A percentile compares a stretch with the other conserved stretches of the same genome.
These are phyloP conservation scores for Drosophila meridionalis DNA, from an alignment of 2,888 invertebrate species.

Conservation along the genomic window DNA sequence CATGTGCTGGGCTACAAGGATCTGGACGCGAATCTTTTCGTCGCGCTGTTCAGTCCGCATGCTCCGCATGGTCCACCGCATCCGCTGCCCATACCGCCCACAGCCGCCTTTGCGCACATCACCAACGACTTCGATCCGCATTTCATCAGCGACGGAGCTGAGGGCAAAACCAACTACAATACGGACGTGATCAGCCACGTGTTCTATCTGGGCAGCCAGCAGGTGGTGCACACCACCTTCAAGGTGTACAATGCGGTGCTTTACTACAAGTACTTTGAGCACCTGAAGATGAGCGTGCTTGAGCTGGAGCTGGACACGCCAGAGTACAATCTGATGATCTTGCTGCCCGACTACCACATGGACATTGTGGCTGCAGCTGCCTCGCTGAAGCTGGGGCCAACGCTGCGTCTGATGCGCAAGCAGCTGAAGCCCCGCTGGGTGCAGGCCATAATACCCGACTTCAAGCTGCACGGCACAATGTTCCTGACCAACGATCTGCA, in stretches of 20 bases:
- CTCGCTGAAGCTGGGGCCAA: conserved; percentile 87
- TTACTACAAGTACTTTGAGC: conserved; percentile 90
- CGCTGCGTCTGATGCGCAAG: conserved; percentile 89
- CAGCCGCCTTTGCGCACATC: conserved; percentile 58
- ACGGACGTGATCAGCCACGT: conserved; percentile 83
- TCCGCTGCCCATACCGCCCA: conserved; percentile 53
- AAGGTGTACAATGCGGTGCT: conserved; percentile 91
- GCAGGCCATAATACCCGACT: conserved; percentile 92
- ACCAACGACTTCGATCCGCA: conserved; percentile 75
- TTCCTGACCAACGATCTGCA: conserved; percentile 92
- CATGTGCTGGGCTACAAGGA: conserved; percentile 78
- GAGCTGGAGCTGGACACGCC: conserved; percentile 92
- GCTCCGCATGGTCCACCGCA: conserved; percentile 52
- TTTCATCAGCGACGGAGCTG: conserved; percentile 52
- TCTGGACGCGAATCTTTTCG: conserved; percentile 77
- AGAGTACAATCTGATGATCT: conserved; percentile 90
- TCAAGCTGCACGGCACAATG: conserved; percentile 91
- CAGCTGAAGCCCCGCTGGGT: conserved; percentile 90
- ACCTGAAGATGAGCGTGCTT: conserved; percentile 89
- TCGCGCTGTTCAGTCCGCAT: conserved; percentile 73
- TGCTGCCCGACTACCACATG: conserved; percentile 89
- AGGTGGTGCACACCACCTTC: conserved; percentile 87
- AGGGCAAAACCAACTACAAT: conserved; percentile 77
- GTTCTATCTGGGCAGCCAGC: conserved; percentile 85
- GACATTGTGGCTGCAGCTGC: conserved; percentile 88